Evolutionary conservation across 2,113 vertebrate genomes (phyloP).

Genomic region (Caretta caretta): DNA sequence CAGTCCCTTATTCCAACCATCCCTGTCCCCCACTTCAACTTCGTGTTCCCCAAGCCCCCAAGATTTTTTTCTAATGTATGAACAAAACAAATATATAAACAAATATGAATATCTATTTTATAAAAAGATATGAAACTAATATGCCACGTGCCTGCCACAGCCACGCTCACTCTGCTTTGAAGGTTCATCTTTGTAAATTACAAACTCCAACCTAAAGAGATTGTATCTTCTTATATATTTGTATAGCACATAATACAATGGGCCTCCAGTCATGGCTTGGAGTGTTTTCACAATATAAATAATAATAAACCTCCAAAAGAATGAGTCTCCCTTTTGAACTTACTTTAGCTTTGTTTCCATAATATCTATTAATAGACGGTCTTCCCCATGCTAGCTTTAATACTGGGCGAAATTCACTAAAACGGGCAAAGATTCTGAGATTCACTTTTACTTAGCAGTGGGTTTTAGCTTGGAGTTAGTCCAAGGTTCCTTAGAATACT

Average conservation of each 20-base stretch:
- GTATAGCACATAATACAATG: not conserved
- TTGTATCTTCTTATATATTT: not conserved
- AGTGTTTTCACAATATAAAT: not conserved
- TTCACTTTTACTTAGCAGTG: not conserved
- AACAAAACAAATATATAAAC: not conserved
- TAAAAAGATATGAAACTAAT: not conserved
- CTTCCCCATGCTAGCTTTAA: not conserved
- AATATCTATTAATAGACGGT: not conserved
- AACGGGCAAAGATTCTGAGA: not conserved
- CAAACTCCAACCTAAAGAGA: not conserved
- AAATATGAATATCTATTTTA: not conserved
- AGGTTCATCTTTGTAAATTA: not conserved
- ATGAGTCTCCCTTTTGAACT: not conserved
- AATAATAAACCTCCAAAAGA: not conserved
- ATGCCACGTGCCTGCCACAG: not conserved
- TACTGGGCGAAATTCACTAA: not conserved
- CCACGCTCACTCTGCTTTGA: not conserved
- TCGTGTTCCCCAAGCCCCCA: not conserved
- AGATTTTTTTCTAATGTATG: not conserved
- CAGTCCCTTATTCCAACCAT: not conserved
- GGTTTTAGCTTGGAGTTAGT: not conserved
- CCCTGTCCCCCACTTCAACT: not conserved
- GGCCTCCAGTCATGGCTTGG: not conserved
- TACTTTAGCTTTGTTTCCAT: not conserved
- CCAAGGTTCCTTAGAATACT: not conserved